Conservation (phyloP, 1,140 invertebrate species). For the Leguminivora glycinivorella region DNA sequence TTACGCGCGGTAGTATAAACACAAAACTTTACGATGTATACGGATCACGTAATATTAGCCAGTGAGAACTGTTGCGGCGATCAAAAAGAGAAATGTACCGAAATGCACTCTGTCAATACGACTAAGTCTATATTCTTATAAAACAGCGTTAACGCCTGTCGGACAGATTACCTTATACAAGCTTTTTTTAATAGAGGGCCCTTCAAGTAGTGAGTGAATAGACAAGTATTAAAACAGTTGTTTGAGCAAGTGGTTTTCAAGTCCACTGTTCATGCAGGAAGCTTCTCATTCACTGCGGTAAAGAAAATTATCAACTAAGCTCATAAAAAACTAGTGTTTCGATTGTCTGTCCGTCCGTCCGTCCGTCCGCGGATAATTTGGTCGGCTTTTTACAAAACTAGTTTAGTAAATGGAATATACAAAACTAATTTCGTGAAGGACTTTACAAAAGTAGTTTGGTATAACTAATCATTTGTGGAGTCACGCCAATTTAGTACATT, state of each 20-base stretch:
- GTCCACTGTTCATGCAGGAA: slow-evolving; percentile 8
- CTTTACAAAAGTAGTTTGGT: too few relatives aligned
- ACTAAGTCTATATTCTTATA: background rate
- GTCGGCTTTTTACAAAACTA: too few relatives aligned
- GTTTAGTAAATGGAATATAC: too few relatives aligned
- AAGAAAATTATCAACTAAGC: background rate
- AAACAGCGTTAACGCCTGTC: background rate
- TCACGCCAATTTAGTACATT: too few relatives aligned
- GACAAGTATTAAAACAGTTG: slow-evolving; percentile 52
- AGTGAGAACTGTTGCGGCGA: slow-evolving; percentile 18
- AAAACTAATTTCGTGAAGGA: too few relatives aligned
- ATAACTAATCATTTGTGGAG: too few relatives aligned
- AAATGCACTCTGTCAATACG: slow-evolving; percentile 10
- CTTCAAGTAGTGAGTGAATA: slow-evolving; percentile 35
- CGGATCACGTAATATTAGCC: slow-evolving; percentile 19
- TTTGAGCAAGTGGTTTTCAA: slow-evolving; percentile 52
- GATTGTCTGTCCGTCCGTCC: too few relatives aligned
- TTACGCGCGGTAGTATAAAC: slow-evolving; percentile 10
- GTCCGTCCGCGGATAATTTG: too few relatives aligned
- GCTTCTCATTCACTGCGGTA: background rate
- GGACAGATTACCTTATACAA: background rate
- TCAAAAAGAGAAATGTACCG: slow-evolving; percentile 11
- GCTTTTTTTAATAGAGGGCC: background rate
- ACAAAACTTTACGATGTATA: slow-evolving; percentile 24
- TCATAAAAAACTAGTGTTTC: background rate